Conservation (phyloP, 2,888 invertebrate species). For the Scelioninae gen. 1 region DNA sequence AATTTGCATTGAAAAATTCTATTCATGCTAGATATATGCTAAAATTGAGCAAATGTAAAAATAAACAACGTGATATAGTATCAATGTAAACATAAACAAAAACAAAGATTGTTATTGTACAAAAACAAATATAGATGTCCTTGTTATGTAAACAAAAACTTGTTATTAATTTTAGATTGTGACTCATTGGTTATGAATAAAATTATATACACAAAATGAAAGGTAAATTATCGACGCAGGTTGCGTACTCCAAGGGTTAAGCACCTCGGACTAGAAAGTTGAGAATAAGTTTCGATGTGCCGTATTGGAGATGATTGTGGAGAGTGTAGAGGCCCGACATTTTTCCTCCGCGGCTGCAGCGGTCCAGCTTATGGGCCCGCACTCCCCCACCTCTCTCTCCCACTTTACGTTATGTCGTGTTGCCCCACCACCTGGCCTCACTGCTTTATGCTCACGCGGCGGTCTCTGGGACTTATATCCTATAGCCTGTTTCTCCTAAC, state of each 20-base stretch:
- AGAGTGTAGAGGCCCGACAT: constrained; percentile 76
- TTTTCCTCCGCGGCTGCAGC: constrained; percentile 79
- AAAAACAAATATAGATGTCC: too few relatives aligned
- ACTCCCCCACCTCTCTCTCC: constrained; percentile 48
- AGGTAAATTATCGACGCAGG: constrained; percentile 22
- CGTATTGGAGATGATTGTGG: constrained; percentile 74
- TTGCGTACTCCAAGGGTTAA: constrained; percentile 48
- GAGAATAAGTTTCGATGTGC: constrained; percentile 65
- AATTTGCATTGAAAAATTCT: too few relatives aligned
- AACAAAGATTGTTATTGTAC: too few relatives aligned
- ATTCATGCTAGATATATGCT: too few relatives aligned
- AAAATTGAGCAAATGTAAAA: too few relatives aligned
- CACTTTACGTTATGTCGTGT: constrained; percentile 49
- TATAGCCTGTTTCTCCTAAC: constrained; percentile 75
- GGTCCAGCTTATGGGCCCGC: constrained; percentile 70
- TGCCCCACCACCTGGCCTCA: constrained; percentile 51
- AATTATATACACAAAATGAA: not conserved
- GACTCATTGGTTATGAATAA: too few relatives aligned
- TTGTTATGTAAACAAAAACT: too few relatives aligned
- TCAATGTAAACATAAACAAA: too few relatives aligned
- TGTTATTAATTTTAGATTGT: too few relatives aligned
- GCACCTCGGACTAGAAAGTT: constrained; percentile 65
- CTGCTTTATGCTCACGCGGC: constrained; percentile 64
- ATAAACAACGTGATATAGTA: too few relatives aligned
- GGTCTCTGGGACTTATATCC: constrained; percentile 55